A percentile compares a stretch with the other conserved stretches of the same genome.
These are phyloP conservation scores for Eubasilissa regina DNA, from an alignment of 1,140 invertebrate species.

Conservation along the genomic window DNA sequence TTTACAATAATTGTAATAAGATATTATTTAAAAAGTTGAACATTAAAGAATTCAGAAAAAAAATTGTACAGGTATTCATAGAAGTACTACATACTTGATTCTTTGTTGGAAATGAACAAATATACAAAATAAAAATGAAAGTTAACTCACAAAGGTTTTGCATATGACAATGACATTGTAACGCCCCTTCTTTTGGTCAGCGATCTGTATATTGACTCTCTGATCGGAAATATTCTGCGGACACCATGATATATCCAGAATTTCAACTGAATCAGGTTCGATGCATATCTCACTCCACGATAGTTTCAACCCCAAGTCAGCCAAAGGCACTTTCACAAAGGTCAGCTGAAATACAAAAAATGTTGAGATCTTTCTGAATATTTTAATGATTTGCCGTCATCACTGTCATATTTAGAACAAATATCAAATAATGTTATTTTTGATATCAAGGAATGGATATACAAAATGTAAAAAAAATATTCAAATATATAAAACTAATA, in stretches of 20 bases:
- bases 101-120: too few relatives aligned
- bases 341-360: conserved; percentile 70
- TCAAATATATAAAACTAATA: too few relatives aligned
- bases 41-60: too few relatives aligned
- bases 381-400: too few relatives aligned
- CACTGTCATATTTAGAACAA: too few relatives aligned
- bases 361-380: not conserved
- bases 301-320: conserved; percentile 73
- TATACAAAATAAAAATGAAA: too few relatives aligned
- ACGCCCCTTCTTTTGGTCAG: conserved; percentile 76
- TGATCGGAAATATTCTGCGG: conserved; percentile 74
- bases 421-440: too few relatives aligned
- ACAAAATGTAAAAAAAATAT: too few relatives aligned
- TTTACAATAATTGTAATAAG: too few relatives aligned
- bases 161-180: conserved; percentile 79
- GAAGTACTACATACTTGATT: conserved; percentile 7
- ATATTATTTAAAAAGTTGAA: too few relatives aligned
- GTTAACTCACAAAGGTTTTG: conserved; percentile 69
- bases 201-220: conserved; percentile 76
- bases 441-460: too few relatives aligned
- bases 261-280: conserved; percentile 66
- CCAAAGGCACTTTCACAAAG: conserved; percentile 73
- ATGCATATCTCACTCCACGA: conserved; percentile 71
- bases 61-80: too few relatives aligned
- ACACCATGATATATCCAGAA: conserved; percentile 75